A percentile compares a stretch with the other conserved stretches of the same genome.
These are phyloP conservation scores for Sebastes dallii DNA, from an alignment of 2,797 vertebrate genomes.

Conservation along the genomic window DNA sequence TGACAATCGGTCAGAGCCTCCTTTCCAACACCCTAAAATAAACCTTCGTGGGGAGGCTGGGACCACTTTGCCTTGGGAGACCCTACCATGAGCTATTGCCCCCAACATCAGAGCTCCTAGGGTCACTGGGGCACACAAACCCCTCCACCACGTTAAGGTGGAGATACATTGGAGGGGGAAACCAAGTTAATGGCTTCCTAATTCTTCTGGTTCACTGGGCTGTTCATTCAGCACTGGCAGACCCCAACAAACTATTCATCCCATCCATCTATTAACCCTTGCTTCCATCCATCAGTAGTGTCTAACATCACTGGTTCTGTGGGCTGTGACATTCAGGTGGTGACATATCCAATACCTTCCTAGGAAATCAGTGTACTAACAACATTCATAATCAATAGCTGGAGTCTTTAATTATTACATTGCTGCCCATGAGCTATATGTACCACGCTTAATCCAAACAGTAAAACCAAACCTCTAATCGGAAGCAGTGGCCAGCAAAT, in stretches of 20 bases:
- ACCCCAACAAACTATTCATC: neutral
- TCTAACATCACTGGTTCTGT: neutral
- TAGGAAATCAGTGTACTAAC: conserved; percentile 55
- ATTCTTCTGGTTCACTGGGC: too few species aligned
- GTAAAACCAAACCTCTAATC: conserved; percentile 7
- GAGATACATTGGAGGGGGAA: too few species aligned
- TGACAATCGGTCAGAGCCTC: too few species aligned
- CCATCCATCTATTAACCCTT: neutral
- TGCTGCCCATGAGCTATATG: neutral
- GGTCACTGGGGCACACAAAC: too few species aligned
- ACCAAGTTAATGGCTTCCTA: too few species aligned
- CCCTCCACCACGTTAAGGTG: too few species aligned
- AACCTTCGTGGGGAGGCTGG: too few species aligned
- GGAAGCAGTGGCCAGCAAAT: neutral
- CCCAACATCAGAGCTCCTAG: too few species aligned
- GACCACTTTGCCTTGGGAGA: too few species aligned
- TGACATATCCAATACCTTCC: conserved; percentile 2
- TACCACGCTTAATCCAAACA: neutral
- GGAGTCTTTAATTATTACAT: conserved; percentile 30
- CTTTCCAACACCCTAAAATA: too few species aligned
- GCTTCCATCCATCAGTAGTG: neutral
- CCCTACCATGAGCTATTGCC: too few species aligned
- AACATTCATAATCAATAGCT: conserved; percentile 32
- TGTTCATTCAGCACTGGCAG: too few species aligned
- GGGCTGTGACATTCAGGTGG: neutral